Evolutionary conservation across 2,113 vertebrate species (phyloP).

Genomic region (Pterocles burchelli): DNA sequence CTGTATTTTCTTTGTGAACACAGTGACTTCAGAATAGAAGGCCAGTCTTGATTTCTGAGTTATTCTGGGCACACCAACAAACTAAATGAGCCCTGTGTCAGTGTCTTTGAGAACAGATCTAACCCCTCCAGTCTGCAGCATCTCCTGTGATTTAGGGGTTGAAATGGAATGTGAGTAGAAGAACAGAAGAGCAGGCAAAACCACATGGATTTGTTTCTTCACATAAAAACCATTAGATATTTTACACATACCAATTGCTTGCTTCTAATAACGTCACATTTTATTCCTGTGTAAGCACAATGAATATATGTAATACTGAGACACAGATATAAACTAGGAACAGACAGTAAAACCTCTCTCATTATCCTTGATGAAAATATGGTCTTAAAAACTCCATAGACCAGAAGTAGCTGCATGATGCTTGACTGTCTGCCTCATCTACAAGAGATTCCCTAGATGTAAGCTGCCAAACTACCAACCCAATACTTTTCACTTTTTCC

Average conservation of each 20-base stretch:
- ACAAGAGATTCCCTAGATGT: neutral
- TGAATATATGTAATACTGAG: neutral
- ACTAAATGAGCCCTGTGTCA: constrained; percentile 25
- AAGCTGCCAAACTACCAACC: constrained; percentile 64
- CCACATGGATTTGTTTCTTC: neutral
- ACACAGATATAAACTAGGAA: neutral
- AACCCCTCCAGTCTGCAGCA: neutral
- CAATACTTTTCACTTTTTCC: constrained; percentile 57
- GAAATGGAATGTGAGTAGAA: neutral
- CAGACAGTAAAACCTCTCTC: neutral
- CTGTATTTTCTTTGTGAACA: constrained; percentile 42
- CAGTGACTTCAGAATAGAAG: constrained; percentile 5
- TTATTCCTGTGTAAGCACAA: neutral
- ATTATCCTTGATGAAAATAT: neutral
- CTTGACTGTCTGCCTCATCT: neutral
- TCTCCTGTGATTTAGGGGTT: neutral
- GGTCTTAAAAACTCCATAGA: neutral
- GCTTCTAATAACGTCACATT: neutral
- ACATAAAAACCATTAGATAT: neutral
- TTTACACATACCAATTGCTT: neutral
- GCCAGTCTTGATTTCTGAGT: neutral
- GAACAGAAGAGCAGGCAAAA: neutral
- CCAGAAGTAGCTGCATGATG: neutral
- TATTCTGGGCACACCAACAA: constrained; percentile 39
- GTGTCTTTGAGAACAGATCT: neutral